Evolutionary conservation across 2,113 vertebrate species (phyloP), one percentile per base, ranked within the genome.

Genomic region (Axis porcinus): DNA sequence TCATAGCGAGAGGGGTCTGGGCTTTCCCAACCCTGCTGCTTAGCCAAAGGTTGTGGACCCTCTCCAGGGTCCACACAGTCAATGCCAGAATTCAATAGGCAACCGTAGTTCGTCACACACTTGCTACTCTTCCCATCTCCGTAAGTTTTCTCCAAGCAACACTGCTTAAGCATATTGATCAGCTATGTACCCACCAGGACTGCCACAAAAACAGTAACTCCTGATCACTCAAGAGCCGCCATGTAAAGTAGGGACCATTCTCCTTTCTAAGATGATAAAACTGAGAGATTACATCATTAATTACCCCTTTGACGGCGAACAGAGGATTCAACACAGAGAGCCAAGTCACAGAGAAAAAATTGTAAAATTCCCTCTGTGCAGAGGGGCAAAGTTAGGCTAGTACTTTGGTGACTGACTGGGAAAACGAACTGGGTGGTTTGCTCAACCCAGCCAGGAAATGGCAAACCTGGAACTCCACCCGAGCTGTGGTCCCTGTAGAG

Each of bases 81-180:
- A 64, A 33, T 8, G 57, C 33, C 27, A 81, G 92, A 58, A 86
- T 16, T 23, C 3, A 25, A 64, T 1, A 50, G 12, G 45, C 16
- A 60, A 36, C 16, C 30, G 47, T 1, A 36, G 64, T 55, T 64
- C 1, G 1, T 47, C 1, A 0, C 64, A 40, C 6, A 5, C 57
- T 85, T 57, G 79, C 64, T 78, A 40, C 64, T 21, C 14, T 55
- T n/a, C 16, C 7, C 0, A 23, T 36, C 45, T 45, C 78, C 47
- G 7, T 30, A 45, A 19, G 15, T 28, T 58, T 60, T 43, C 21
- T 45, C 50, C 52, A 40, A 7, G 0, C 30, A 43, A 25, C 2
- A 12, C 89, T 16, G 7, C 82, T 16, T n/a, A 16, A 91, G 50
- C 3, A 2, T 12, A 16, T 19, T 78, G 62, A 36, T 30, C 4